Evolutionary conservation across 2,888 invertebrate genomes (phyloP).

Genomic region (Protophormia terraenovae): DNA sequence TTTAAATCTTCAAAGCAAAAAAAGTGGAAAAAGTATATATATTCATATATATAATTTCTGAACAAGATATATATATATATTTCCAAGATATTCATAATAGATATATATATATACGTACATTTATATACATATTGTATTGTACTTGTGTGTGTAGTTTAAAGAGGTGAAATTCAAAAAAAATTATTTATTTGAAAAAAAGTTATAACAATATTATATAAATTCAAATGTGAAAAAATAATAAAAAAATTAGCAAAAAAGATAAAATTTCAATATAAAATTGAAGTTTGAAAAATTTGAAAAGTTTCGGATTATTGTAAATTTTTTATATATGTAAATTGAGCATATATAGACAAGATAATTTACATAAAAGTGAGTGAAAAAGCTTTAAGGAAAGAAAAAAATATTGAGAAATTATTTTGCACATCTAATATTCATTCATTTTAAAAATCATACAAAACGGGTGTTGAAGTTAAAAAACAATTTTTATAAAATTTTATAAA

Average conservation of each 20-base stretch:
- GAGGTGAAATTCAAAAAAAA: constrained; percentile 12
- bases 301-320: not conserved
- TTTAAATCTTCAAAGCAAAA: not conserved
- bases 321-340: not conserved
- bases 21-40: constrained; percentile 30
- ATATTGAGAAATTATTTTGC: constrained; percentile 16
- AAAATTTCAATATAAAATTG: constrained; percentile 28
- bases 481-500: not conserved
- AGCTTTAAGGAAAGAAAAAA: constrained; percentile 29
- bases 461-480: not conserved
- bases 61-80: constrained; percentile 18
- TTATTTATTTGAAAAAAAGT: constrained; percentile 3
- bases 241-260: not conserved
- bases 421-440: constrained; percentile 5
- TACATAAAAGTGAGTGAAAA: constrained; percentile 56
- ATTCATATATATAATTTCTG: constrained; percentile 33
- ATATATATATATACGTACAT: constrained; percentile 30
- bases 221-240: constrained; percentile 31
- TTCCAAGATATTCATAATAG: constrained; percentile 58
- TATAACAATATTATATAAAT: constrained; percentile 28
- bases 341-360: constrained; percentile 7
- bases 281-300: not conserved
- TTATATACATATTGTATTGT: constrained; percentile 36
- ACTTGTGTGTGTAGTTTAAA: constrained; percentile 25
- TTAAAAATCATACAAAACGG: not conserved